These are phyloP conservation scores for Gymnoscopelus microlampas DNA, from an alignment of 2,797 vertebrate genomes.

Conservation along the genomic window DNA sequence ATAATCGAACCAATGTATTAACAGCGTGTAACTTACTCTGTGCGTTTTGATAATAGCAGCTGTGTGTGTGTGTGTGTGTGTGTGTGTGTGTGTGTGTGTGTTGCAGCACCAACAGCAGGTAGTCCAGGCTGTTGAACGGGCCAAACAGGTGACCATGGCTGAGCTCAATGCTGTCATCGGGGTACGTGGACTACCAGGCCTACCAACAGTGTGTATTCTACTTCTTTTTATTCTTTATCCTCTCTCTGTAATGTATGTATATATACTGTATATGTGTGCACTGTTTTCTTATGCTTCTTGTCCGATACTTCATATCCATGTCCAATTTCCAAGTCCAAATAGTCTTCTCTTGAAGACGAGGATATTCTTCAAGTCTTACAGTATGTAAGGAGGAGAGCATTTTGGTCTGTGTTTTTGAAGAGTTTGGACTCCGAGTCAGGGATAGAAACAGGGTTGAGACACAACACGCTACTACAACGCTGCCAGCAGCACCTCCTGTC, in stretches of 20 bases:
- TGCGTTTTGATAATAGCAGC: constrained; percentile 16
- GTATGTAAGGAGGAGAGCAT: too few relatives aligned
- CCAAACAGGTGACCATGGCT: constrained; percentile 98
- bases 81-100: constrained; percentile 43
- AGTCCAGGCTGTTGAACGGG: constrained; percentile 95
- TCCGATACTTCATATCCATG: background rate
- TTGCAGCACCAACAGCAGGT: constrained; percentile 96
- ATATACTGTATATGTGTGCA: constrained; percentile 55
- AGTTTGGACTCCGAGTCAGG: too few relatives aligned
- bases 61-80: constrained; percentile 69
- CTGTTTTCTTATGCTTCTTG: background rate
- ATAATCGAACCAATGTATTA: background rate
- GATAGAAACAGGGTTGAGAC: too few relatives aligned
- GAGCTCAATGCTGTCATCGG: constrained; percentile 97
- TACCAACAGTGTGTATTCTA: constrained; percentile 94
- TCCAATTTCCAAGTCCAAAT: background rate
- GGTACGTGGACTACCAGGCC: constrained; percentile 96
- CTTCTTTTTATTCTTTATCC: constrained; percentile 34
- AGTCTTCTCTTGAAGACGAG: too few relatives aligned
- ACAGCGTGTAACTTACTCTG: background rate
- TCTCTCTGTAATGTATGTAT: constrained; percentile 60
- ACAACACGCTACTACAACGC: too few relatives aligned
- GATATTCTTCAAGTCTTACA: too few relatives aligned
- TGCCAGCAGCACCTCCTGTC: too few relatives aligned
- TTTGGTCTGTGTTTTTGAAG: too few relatives aligned